Conservation (phyloP, 2,113 vertebrate genomes). For the Cryptoleucopteryx plumbea region DNA sequence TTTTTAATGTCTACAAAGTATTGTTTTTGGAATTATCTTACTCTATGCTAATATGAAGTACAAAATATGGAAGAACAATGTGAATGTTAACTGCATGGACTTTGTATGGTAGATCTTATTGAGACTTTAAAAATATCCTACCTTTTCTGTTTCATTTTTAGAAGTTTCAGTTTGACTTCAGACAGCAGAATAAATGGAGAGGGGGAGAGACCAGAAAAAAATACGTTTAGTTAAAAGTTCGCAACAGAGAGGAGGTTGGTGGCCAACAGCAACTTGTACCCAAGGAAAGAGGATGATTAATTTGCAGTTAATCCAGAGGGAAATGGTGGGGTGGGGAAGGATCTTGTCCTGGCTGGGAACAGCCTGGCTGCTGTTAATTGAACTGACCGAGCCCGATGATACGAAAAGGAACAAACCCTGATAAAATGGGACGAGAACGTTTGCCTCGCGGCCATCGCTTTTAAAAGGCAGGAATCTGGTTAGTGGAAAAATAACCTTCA, state of each 20-base stretch:
- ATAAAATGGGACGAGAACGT: fast-evolving
- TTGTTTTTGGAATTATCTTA: not conserved
- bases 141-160: not conserved
- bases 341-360: not conserved
- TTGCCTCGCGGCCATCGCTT: fast-evolving
- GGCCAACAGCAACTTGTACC: not conserved
- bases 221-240: fast-evolving
- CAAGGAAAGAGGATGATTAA: not conserved
- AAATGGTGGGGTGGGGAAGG: not conserved
- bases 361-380: fast-evolving
- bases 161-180: not conserved
- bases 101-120: not conserved
- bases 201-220: not conserved
- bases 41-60: not conserved
- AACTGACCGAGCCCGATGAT: not conserved
- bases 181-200: not conserved
- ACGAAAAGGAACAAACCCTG: not conserved
- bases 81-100: not conserved
- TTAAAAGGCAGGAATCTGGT: not conserved
- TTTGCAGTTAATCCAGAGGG: not conserved
- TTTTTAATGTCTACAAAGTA: not conserved
- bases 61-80: fast-evolving
- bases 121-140: not conserved
- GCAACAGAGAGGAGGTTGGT: not conserved
- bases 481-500: not conserved